phyloP scores from a whole-genome alignment of 1,140 invertebrate species.

The Mya arenaria region DNA sequence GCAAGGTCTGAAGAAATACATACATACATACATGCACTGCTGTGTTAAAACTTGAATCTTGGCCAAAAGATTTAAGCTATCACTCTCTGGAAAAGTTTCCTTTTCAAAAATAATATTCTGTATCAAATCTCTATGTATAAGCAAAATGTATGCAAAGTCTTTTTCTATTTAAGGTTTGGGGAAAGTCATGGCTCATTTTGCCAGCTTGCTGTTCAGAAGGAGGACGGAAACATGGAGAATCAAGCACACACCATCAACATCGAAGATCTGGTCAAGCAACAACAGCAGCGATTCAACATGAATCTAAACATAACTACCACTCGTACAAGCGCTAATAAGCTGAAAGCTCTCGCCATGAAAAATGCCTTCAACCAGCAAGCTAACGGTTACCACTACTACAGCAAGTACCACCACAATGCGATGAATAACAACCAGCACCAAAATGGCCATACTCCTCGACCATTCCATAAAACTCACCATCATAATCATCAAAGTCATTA shows the following conservation, averaged over 20 bases:
- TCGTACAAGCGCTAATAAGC: slow-evolving; percentile 51
- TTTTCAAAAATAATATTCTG: not conserved
- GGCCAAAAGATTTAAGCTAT: not conserved
- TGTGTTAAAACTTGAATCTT: too few relatives aligned
- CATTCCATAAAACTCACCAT: slow-evolving; percentile 49
- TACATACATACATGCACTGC: too few relatives aligned
- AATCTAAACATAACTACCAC: slow-evolving; percentile 66
- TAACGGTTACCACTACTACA: slow-evolving; percentile 41
- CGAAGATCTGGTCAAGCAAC: slow-evolving; percentile 63
- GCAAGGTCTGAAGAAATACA: too few relatives aligned
- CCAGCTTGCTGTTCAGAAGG: slow-evolving; percentile 84
- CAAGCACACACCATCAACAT: slow-evolving; percentile 67
- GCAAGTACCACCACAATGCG: slow-evolving; percentile 62
- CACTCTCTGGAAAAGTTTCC: not conserved
- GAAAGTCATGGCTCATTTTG: slow-evolving; percentile 86
- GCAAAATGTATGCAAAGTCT: too few relatives aligned
- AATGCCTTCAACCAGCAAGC: slow-evolving; percentile 41
- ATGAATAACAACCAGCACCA: slow-evolving; percentile 57
- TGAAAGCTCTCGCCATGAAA: slow-evolving; percentile 53
- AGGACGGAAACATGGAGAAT: slow-evolving; percentile 82
- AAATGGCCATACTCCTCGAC: slow-evolving; percentile 14
- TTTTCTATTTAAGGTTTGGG: slow-evolving; percentile 83
- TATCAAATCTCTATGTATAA: not conserved
- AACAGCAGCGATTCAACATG: slow-evolving; percentile 59
- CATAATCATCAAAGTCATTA: slow-evolving; percentile 18